Base-by-base conservation (phyloP, 2,888 invertebrate species). In the Malthinus seriepunctatus region DNA sequence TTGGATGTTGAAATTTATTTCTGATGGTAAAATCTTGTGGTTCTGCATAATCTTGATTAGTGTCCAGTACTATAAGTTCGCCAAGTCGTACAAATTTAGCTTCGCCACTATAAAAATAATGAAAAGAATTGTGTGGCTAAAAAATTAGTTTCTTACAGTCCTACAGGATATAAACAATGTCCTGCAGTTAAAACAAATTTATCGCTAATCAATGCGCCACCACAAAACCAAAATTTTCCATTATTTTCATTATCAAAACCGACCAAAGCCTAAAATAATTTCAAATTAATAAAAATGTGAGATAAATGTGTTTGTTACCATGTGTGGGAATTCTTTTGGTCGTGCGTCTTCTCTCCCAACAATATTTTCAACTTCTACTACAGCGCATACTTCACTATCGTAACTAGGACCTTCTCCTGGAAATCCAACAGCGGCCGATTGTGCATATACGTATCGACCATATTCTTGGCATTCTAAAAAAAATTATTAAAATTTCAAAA, bases 101-200 rank as follows among this genome's bases (percentile, higher is more conserved):
- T 1, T 55, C 52, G 8, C 80, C 79, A 63, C 81, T 81, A 63
- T 4, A 42, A 42, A 42, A 8, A n/a, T n/a, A n/a, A 32, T 32
- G n/a, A 39, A 39, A 39, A 39, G 0, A 3, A 23, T 23, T 14
- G 5, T 39, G n/a, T 1, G 0, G 12, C 1, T 12, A 1, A 37
- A 37, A 37, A 37, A 33, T 33, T 5, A 2, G 8, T 8, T 35
- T 12, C 66, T 58, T 60, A 69, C 67, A 52, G 44, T 51, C 63
- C 53, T 46, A 15, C 31, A 5, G 62, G 57, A 34, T 45, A 53
- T 2, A 65, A 31, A 66, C 88, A 89, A 70, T 88, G 88, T 0
- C 85, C 88, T 0, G 88, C 88, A 0, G 87, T 86, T 6, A 89
- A 72, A 37, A 89, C 82, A 71, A 82, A 87, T 8, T 77, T 76